Conservation (phyloP, 2,888 invertebrate species). For the Patella depressa region DNA sequence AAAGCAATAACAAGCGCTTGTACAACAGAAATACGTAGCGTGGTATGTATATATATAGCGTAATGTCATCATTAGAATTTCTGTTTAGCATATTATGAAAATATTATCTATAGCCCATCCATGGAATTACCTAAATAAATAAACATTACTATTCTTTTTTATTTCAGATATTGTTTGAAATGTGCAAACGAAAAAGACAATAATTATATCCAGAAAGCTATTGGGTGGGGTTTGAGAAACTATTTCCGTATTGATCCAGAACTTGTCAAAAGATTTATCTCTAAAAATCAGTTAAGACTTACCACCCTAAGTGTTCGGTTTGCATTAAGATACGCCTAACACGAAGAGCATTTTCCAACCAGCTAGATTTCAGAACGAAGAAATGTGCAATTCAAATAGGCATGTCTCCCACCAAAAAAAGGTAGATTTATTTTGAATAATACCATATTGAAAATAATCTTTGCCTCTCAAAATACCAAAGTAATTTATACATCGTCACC, state of each 20-base stretch:
- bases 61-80: too few relatives aligned
- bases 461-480: too few relatives aligned
- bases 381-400: too few relatives aligned
- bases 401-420: too few relatives aligned
- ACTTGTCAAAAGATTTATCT: slow-evolving; percentile 38
- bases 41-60: not conserved
- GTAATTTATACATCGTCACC: too few relatives aligned
- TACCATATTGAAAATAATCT: too few relatives aligned
- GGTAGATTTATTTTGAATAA: too few relatives aligned
- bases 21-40: not conserved
- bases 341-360: not conserved
- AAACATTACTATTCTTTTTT: not conserved
- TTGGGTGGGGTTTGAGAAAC: slow-evolving; percentile 48
- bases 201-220: slow-evolving; percentile 49
- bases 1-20: not conserved
- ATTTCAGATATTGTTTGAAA: slow-evolving; percentile 40
- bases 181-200: slow-evolving; percentile 44
- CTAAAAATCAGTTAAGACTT: slow-evolving; percentile 34
- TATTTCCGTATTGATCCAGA: slow-evolving; percentile 30
- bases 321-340: slow-evolving; percentile 42
- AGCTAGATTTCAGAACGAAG: too few relatives aligned
- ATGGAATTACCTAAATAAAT: too few relatives aligned
- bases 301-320: slow-evolving; percentile 40
- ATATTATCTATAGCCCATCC: too few relatives aligned
- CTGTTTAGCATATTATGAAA: too few relatives aligned